Conservation (phyloP, 2,888 invertebrate species). For the Acleris emargana region DNA sequence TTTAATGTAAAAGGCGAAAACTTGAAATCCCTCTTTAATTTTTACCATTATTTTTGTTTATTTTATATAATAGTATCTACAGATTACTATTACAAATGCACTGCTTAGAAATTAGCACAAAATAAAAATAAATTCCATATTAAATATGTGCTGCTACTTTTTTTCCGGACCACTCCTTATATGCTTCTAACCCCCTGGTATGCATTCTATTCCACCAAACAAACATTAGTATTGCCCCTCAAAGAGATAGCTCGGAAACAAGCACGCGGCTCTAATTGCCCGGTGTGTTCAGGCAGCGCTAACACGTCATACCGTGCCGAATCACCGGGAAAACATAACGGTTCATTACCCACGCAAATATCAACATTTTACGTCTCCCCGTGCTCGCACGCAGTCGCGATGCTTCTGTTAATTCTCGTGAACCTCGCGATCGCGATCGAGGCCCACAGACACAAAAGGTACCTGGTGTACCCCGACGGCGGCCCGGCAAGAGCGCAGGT, state of each 20-base stretch:
- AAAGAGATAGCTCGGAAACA: slow-evolving; percentile 23
- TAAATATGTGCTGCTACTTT: too few species aligned
- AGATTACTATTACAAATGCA: too few species aligned
- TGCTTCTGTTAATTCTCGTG: slow-evolving; percentile 67
- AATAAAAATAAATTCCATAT: too few species aligned
- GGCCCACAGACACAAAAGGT: slow-evolving; percentile 74
- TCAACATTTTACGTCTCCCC: slow-evolving; percentile 66
- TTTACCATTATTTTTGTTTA: too few species aligned
- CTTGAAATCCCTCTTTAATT: too few species aligned
- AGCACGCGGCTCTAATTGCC: slow-evolving; percentile 30
- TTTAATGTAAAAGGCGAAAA: too few species aligned
- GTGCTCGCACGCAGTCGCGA: slow-evolving; percentile 60
- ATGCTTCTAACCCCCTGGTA: neutral
- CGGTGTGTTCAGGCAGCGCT: slow-evolving; percentile 27
- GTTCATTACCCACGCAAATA: slow-evolving; percentile 78
- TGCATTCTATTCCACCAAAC: neutral
- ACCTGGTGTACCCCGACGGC: slow-evolving; percentile 84
- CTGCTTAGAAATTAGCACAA: too few species aligned
- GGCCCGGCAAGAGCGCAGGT: slow-evolving; percentile 85
- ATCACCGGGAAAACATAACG: slow-evolving; percentile 80
- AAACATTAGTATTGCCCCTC: neutral
- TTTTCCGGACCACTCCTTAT: too few species aligned
- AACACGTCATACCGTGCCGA: slow-evolving; percentile 48
- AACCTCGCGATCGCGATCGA: slow-evolving; percentile 56
- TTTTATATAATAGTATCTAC: too few species aligned